Base-by-base conservation (phyloP, 1,140 invertebrate species). In the Orchesella cincta region DNA sequence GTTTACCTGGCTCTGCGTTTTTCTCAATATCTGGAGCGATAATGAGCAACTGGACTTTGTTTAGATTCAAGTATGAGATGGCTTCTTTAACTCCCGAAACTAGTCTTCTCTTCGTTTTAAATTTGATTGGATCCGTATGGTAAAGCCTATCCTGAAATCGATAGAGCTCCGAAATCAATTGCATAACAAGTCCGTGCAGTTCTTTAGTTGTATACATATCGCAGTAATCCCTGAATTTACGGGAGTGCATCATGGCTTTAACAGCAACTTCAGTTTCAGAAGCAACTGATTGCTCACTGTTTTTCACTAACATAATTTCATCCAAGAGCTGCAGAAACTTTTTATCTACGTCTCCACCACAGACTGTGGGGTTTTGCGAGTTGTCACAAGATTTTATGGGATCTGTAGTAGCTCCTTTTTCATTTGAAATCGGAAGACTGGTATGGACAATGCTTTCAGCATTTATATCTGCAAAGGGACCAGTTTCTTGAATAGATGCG, bases 41-140 rank as follows among this genome's bases (percentile, higher is more conserved):
- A 0, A 91, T 85, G 0, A 91, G 83, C 78, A 89, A 84, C 80
- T 88, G 89, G 1, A 91, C 84, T 82, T 89, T 90, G 39, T 87
- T 86, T 33, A 90, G 81, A 52, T 86, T 85, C 31, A 91, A 80
- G 78, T 88, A 87, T 75, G 88, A 89, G 23, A 86, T 85, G 0
- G 89, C 87, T 82, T 91, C 89, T 31, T 88, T 86, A 51, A 91
- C 85, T 0, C 90, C 90, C 73, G 89, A 82, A 0, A 91, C 88
- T 73, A 89, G 84, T 54, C 90, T 85, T 35, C 88, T 80, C 81
- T 88, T 90, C 1, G 84, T 84, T 20, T 83, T 83, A 31, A 88
- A 89, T 83, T 90, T 91, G 0, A 88, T 85, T 34, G 88, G 88
- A 80, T 91, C 90, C 75, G 87, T 87, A 46, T 87, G 85, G 82